Conservation (phyloP, 2,888 invertebrate species). For the Ormyrus pomaceus region DNA sequence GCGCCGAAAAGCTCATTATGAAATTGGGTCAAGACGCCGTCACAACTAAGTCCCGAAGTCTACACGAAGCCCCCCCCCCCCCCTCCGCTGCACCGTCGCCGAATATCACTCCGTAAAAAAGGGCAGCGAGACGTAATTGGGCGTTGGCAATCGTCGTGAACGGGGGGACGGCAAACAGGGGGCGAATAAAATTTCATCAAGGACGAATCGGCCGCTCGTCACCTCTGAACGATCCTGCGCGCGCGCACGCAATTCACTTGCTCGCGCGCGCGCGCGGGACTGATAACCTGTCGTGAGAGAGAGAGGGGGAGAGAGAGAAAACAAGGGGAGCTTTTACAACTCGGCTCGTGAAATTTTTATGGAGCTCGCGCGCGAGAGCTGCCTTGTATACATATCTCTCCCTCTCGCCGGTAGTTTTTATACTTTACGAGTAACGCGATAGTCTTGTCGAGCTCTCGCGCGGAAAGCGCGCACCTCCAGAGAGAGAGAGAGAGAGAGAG, state of each 20-base stretch:
- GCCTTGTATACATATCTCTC: background rate
- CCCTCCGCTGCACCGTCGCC: too few relatives aligned
- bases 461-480: background rate
- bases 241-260: background rate
- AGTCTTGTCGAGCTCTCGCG: background rate
- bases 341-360: slow-evolving; percentile 35
- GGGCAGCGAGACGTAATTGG: background rate
- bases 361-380: background rate
- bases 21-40: slow-evolving; percentile 11
- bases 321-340: slow-evolving; percentile 10
- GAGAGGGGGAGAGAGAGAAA: background rate
- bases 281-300: background rate
- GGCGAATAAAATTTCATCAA: slow-evolving; percentile 8
- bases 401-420: too few relatives aligned
- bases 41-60: background rate
- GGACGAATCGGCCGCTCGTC: background rate
- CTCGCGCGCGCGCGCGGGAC: too few relatives aligned
- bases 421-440: slow-evolving; percentile 16
- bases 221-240: background rate
- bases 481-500: background rate
- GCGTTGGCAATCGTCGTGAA: background rate
- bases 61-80: too few relatives aligned
- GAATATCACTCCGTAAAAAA: too few relatives aligned
- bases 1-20: background rate
- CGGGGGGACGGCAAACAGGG: background rate